These are phyloP conservation scores for Coronaproctus castanopsis DNA, from an alignment of 2,888 invertebrate species.

Conservation along the genomic window DNA sequence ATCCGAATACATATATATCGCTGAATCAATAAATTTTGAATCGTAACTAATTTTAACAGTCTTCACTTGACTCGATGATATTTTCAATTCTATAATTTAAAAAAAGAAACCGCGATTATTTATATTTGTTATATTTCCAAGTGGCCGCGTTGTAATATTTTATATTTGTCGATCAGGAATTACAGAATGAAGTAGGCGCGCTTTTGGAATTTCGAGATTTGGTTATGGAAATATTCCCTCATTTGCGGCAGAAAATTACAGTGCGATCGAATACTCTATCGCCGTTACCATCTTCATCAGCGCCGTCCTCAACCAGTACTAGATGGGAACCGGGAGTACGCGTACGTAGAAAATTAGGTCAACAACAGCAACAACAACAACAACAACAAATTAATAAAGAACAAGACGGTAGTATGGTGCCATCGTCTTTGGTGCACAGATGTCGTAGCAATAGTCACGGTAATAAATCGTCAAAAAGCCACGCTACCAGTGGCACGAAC, in stretches of 20 bases:
- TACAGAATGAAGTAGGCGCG: slow-evolving; percentile 83
- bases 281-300: background rate
- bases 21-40: too few species aligned
- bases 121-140: too few species aligned
- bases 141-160: too few species aligned
- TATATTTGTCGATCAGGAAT: slow-evolving; percentile 37
- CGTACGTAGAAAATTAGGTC: slow-evolving; percentile 49
- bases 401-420: slow-evolving; percentile 15
- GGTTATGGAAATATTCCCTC: slow-evolving; percentile 85
- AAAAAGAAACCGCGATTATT: too few species aligned
- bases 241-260: slow-evolving; percentile 70
- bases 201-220: slow-evolving; percentile 77
- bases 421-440: slow-evolving; percentile 28
- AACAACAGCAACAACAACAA: slow-evolving; percentile 17
- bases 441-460: slow-evolving; percentile 43
- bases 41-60: too few species aligned
- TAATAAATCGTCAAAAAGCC: slow-evolving; percentile 35
- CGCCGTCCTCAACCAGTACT: slow-evolving; percentile 18
- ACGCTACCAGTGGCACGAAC: slow-evolving; percentile 27
- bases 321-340: slow-evolving; percentile 38
- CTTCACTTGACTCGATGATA: too few species aligned
- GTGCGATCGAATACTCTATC: slow-evolving; percentile 27
- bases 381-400: too few species aligned
- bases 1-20: too few species aligned
- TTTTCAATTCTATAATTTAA: too few species aligned